Evolutionary conservation across 2,113 vertebrate species (phyloP).

Genomic region (Tricholaema leucomelas): DNA sequence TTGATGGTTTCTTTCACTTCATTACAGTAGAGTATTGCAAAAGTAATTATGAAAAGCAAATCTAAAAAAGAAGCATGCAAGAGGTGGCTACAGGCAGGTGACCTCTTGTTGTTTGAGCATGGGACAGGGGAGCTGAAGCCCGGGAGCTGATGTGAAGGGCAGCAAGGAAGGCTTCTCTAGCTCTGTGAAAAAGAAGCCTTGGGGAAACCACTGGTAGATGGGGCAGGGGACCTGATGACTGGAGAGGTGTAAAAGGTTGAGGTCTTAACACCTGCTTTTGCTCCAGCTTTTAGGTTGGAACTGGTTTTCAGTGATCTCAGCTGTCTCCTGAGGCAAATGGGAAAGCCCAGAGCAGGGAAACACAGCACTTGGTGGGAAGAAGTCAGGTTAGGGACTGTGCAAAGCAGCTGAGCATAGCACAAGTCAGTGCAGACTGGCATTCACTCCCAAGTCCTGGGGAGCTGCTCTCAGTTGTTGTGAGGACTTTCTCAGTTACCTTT

Average conservation of each 20-base stretch:
- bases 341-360: not conserved
- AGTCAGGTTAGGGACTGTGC: not conserved
- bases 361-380: not conserved
- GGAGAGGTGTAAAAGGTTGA: not conserved
- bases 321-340: not conserved
- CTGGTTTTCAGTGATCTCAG: not conserved
- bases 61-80: not conserved
- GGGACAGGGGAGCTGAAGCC: not conserved
- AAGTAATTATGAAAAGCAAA: not conserved
- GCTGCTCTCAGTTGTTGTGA: not conserved
- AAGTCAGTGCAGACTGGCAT: not conserved
- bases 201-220: not conserved
- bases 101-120: not conserved
- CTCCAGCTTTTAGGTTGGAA: not conserved
- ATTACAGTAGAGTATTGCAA: not conserved
- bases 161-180: not conserved
- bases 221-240: not conserved
- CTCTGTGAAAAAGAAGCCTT: not conserved
- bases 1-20: not conserved
- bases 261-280: not conserved
- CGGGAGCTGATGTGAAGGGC: not conserved
- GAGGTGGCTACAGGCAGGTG: not conserved
- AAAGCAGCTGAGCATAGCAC: not conserved
- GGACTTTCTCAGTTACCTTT: not conserved
- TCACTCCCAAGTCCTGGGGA: too few species aligned